Evolutionary conservation across 2,797 vertebrate genomes (phyloP), one percentile per base, ranked within the genome.

Genomic region (Aldrovandia affinis): DNA sequence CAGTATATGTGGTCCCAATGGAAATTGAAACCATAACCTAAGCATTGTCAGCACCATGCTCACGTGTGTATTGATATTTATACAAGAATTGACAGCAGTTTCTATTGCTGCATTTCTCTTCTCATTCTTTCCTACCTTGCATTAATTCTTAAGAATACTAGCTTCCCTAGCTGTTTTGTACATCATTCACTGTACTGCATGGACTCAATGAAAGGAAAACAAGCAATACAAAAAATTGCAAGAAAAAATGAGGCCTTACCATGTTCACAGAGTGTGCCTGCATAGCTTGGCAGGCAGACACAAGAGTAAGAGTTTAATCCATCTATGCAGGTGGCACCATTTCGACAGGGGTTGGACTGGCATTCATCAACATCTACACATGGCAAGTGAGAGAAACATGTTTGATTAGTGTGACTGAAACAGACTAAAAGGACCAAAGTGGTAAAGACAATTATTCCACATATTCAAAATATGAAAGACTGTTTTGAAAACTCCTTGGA

Each of bases 241-340:
- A 42, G 20, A 7, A 42, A 42, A 44, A 57, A 18, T 12, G 18
- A 81, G 52, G n/a, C 30, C 89, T 94, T 89, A 98, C 97, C 97
- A 95, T 95, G 95, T 82, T 97, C 96, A 85, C 97, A 99, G 87
- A 97, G 95, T 82, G 93, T 89, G 68, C 98, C 98, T 0, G 93
- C 2, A 8, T 99, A 99, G 92, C 98, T 99, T 81, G 97, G 98
- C 84, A 99, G 96, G 87, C 98, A 99, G 61, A 98, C 89, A 54
- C 98, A 99, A 83, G 86, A 94, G 91, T 97, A 99, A 12, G 95
- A 95, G 90, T 95, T 94, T 81, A 95, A 87, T 1, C 96, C 95
- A 0, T 99, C 98, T 57, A 97, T 88, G 84, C 98, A 99, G 0
- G 97, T 98, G 87, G 96, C 98, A 90, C 98, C 98, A 18, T 99